Evolutionary conservation across 2,888 invertebrate species (phyloP).

Genomic region (Gari tellinella): DNA sequence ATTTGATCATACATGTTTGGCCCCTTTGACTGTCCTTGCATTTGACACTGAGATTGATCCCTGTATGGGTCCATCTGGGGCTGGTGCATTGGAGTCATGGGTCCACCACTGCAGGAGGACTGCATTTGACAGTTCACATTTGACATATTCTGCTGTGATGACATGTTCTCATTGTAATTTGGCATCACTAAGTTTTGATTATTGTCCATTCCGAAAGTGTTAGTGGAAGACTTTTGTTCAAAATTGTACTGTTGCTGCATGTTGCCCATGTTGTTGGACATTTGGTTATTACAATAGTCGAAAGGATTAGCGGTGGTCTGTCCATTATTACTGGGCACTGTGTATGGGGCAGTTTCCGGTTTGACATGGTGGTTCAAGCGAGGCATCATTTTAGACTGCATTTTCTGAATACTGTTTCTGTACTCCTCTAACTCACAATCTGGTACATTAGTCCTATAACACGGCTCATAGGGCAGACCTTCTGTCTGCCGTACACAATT

Average conservation of each 20-base stretch:
- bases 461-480: conserved; percentile 59
- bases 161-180: conserved; percentile 63
- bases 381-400: conserved; percentile 78
- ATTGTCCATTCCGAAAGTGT: conserved; percentile 67
- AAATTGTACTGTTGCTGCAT: conserved; percentile 65
- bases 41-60: conserved; percentile 52
- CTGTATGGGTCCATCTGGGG: conserved; percentile 57
- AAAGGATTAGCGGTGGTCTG: conserved; percentile 65
- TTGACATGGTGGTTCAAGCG: conserved; percentile 72
- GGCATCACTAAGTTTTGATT: conserved; percentile 70
- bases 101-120: conserved; percentile 51
- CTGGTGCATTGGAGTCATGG: conserved; percentile 64
- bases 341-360: conserved; percentile 78
- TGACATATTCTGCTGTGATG: conserved; percentile 45
- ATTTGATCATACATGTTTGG: conserved; percentile 53
- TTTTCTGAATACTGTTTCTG: conserved; percentile 70
- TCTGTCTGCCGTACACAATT: conserved; percentile 35
- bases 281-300: conserved; percentile 50
- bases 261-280: conserved; percentile 25
- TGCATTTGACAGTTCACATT: conserved; percentile 59
- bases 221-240: conserved; percentile 55
- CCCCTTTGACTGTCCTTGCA: conserved; percentile 59
- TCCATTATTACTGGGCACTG: conserved; percentile 74
- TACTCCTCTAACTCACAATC: conserved; percentile 76
- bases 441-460: conserved; percentile 66